Base-by-base conservation (phyloP, 2,797 vertebrate species). In the Sparus aurata region DNA sequence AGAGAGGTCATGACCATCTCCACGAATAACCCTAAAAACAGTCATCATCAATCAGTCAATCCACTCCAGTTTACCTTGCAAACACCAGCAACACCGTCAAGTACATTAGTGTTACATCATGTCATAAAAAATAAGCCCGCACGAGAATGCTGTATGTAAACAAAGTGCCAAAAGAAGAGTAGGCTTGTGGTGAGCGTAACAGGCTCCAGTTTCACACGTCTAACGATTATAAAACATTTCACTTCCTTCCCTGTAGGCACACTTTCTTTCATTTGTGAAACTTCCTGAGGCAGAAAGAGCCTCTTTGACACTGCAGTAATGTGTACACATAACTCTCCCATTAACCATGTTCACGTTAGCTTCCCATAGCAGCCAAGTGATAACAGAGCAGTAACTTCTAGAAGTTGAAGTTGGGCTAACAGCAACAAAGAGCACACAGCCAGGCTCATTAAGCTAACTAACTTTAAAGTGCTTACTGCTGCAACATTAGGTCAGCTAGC, bases 181-280 rank as follows among this genome's bases (percentile, higher is more conserved):
- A 45, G 2, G 15, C 6, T 1, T 62, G 34, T 15, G 52, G 17
- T 30, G 13, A 47, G 49, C 20, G 15, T 10, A 38, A 38, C 34
- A n/a, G n/a, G 15, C 30, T 69, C 9, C 3, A 30, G 60, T 47
- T 70, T 16, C 0, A 69, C 82, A 87, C 78, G 77, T 84, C 82
- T 53, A 17, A 30, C 15, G 54, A 49, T 25, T 25, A 41, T 17
- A 9, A 75, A 70, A 50, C 17, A 23, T 30, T 1, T 2, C 25
- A 64, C 79, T 84, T 89, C 77, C 88, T 85, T 55, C 50, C 5
- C n/a, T 2, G 9, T 1, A 52, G 9, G 1, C 11, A 58, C 12
- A 43, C 20, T 58, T 57, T 70, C 0, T 30, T 20, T 11, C 17
- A 34, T 64, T 64, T 79, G 41, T 53, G 72, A 82, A 53, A 86